Base-by-base conservation (phyloP, 2,888 invertebrate species). In the Cactoblastis cactorum region DNA sequence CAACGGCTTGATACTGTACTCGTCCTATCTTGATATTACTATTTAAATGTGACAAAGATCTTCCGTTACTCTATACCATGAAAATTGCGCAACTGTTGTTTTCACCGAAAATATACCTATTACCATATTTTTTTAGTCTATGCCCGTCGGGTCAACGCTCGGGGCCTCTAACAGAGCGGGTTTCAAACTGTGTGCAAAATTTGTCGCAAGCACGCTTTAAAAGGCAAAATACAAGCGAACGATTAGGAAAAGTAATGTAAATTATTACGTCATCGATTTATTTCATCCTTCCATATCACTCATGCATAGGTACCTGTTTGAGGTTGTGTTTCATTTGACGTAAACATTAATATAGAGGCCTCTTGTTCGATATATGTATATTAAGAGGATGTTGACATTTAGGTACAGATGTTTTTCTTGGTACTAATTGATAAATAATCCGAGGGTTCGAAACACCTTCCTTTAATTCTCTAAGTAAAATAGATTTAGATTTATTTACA, bases 81-180 rank as follows among this genome's bases (percentile, higher is more conserved):
- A 8, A 28, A 6, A 28, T 28, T 33, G n/a, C 17, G 37, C 17
- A 17, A 35, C 9, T 28, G 9, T 43, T 43, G 28, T 43, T 28
- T 43, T 24, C 28, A 15, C 28, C 2, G 28, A 43, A 43, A 28
- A 12, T 45, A 9, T 28, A 19, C 24, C 22, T 24, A 45, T 45
- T 18, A 14, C 35, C 35, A 24, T 47, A 47, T 47, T 22, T 47
- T 39, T 47, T 35, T 45, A 47, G 24, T 47, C 46, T 47, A 11
- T 47, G 46, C 14, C 11, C 11, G 22, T 4, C 3, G 35, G 46
- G 46, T 47, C 46, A 22, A 22, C 14, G 46, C 14, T 35, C 46
- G 46, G 46, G 46, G 46, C 46, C 46, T 34, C 46, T 15, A 8
- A 22, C 8, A 14, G 14, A n/a, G 17, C 22, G 46, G 46, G 46